phyloP scores from a whole-genome alignment of 2,113 vertebrate species.

The Callithrix jacchus region DNA sequence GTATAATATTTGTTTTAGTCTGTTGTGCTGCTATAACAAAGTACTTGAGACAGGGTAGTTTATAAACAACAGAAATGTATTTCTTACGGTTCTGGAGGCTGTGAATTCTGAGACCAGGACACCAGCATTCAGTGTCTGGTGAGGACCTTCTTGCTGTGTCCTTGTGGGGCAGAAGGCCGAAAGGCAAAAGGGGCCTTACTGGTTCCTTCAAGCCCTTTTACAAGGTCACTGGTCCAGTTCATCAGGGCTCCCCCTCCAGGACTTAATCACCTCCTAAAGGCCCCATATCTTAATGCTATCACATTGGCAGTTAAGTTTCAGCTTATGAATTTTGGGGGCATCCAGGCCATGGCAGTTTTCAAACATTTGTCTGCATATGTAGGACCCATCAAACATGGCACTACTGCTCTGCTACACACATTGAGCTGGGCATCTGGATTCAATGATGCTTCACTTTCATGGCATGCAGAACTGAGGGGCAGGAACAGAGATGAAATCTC shows the following conservation, averaged over 20 bases:
- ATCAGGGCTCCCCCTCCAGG: background rate
- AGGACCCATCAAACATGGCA: fast-evolving
- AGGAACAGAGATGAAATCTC: background rate
- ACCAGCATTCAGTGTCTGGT: background rate
- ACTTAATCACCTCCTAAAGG: background rate
- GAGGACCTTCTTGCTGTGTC: background rate
- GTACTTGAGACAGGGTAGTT: background rate
- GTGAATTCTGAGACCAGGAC: background rate
- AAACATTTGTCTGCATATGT: background rate
- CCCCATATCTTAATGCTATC: background rate
- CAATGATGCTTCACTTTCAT: background rate
- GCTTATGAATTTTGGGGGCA: background rate
- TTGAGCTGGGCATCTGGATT: background rate
- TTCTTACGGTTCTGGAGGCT: background rate
- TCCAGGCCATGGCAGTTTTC: background rate
- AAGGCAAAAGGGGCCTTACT: no score
- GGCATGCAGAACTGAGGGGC: no score
- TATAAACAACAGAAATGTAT: background rate
- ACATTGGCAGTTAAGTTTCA: background rate
- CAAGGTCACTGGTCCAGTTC: background rate
- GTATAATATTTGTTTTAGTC: background rate
- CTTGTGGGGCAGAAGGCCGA: background rate
- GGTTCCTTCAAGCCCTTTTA: background rate
- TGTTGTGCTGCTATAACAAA: background rate
- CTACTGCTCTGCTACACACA: background rate